Evolutionary conservation across 2,797 vertebrate species (phyloP).

Genomic region (Rhinella marina): DNA sequence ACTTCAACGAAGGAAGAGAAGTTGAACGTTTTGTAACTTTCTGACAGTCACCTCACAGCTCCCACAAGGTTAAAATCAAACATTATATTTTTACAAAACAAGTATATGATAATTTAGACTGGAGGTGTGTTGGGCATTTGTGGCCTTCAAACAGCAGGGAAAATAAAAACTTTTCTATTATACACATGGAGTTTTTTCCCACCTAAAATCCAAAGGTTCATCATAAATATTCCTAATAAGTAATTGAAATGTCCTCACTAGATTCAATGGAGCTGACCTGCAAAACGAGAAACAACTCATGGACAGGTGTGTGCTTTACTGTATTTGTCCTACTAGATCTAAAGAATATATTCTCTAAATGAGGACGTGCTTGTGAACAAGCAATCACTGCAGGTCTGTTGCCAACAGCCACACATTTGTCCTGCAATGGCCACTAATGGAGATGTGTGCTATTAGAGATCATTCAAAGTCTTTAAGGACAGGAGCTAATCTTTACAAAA

Average conservation of each 20-base stretch:
- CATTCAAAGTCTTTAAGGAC: not conserved
- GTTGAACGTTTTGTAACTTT: not conserved
- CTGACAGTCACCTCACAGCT: not conserved
- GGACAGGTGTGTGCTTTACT: no score
- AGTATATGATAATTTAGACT: not conserved
- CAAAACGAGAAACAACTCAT: no score
- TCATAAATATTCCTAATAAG: no score
- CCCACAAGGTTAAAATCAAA: not conserved
- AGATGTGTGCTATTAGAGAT: no score
- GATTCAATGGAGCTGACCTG: no score
- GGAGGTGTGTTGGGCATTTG: not conserved
- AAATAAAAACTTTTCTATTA: no score
- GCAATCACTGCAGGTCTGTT: not conserved
- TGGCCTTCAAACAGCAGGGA: not conserved
- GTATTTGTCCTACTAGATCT: no score
- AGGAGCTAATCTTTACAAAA: not conserved
- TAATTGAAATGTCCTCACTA: no score
- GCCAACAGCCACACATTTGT: no score
- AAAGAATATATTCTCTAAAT: not conserved
- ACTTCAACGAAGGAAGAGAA: constrained; percentile 15
- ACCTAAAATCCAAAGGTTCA: no score
- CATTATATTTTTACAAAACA: not conserved
- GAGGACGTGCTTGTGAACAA: not conserved
- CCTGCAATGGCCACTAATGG: no score
- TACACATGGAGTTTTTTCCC: no score